phyloP scores from a whole-genome alignment of 2,888 invertebrate genomes.

The Heliconius ethilla region DNA sequence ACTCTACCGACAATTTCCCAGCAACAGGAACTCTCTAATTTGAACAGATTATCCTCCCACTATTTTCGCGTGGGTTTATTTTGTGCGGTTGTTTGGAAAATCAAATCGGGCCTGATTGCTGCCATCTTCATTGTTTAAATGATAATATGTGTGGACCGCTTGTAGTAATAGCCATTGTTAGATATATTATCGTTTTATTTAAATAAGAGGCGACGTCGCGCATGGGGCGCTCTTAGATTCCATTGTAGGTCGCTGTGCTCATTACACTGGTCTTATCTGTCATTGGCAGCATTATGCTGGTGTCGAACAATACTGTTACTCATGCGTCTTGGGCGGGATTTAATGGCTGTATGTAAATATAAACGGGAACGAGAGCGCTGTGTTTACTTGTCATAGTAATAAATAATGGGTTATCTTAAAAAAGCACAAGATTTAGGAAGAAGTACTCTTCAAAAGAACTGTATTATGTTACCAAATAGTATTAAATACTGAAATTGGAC shows the following conservation, averaged over 20 bases:
- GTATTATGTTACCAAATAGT: neutral
- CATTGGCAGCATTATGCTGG: slow-evolving; percentile 74
- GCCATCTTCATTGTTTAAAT: slow-evolving; percentile 33
- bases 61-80: slow-evolving; percentile 41
- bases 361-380: slow-evolving; percentile 34
- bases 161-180: slow-evolving; percentile 37
- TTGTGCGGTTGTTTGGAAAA: slow-evolving; percentile 41
- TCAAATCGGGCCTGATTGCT: slow-evolving; percentile 33
- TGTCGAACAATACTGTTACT: slow-evolving; percentile 66
- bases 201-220: slow-evolving; percentile 50
- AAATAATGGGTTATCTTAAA: slow-evolving; percentile 1
- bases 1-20: slow-evolving; percentile 33
- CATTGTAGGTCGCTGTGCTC: slow-evolving; percentile 65
- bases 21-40: slow-evolving; percentile 43
- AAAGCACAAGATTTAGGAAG: neutral
- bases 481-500: neutral
- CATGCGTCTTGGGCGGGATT: slow-evolving; percentile 54
- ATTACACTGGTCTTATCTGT: slow-evolving; percentile 75
- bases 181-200: slow-evolving; percentile 47
- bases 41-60: slow-evolving; percentile 43
- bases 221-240: slow-evolving; percentile 56
- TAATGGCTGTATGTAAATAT: slow-evolving; percentile 41
- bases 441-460: neutral
- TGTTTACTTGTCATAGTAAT: slow-evolving; percentile 3
- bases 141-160: slow-evolving; percentile 33